These are phyloP conservation scores for Galerucella calmariensis DNA, from an alignment of 2,888 invertebrate species.

Conservation along the genomic window DNA sequence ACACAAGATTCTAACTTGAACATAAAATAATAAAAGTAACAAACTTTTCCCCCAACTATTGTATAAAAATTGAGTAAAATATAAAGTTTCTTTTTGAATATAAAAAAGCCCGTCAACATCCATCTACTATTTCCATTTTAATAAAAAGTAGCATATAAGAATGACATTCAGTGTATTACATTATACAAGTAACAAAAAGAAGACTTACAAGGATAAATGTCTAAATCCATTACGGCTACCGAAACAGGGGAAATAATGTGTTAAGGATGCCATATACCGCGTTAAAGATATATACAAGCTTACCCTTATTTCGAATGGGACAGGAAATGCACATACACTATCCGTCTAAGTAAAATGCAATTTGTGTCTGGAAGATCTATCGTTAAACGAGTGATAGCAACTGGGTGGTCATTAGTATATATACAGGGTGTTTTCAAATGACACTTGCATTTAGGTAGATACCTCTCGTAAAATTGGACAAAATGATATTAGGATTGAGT, in stretches of 20 bases:
- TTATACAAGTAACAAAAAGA: background rate
- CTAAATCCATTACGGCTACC: slow-evolving; percentile 6
- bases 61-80: no score
- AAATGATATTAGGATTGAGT: no score
- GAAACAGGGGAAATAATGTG: slow-evolving; percentile 5
- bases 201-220: background rate
- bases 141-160: background rate
- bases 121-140: background rate
- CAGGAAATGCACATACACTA: background rate
- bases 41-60: no score
- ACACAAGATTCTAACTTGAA: no score
- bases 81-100: background rate
- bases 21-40: no score
- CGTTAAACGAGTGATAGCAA: background rate
- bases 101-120: background rate
- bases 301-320: background rate
- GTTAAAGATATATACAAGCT: background rate
- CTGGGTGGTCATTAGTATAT: background rate
- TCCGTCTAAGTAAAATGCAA: background rate
- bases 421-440: no score
- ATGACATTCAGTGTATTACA: background rate
- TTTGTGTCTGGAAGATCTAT: background rate
- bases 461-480: no score
- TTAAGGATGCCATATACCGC: slow-evolving; percentile 1
- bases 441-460: no score